phyloP scores from a whole-genome alignment of 2,113 vertebrate genomes.

The Arvicanthis niloticus region DNA sequence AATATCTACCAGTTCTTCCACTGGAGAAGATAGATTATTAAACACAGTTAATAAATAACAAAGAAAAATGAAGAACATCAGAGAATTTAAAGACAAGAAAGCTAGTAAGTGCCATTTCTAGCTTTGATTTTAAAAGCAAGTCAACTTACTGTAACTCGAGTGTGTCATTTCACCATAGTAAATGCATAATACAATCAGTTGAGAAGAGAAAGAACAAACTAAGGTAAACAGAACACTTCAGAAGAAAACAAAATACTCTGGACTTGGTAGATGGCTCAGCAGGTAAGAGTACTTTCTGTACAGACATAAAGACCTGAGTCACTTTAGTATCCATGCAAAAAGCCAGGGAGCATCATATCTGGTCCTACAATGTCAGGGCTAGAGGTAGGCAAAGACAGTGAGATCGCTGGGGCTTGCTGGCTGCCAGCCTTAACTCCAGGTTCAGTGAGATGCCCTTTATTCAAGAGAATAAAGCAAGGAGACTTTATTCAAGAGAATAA shows the following conservation, averaged over 20 bases:
- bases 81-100: background rate
- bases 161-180: background rate
- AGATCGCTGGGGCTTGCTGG: background rate
- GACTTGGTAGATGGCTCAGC: background rate
- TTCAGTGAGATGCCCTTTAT: background rate
- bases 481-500: background rate
- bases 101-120: background rate
- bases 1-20: conserved; percentile 19
- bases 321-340: background rate
- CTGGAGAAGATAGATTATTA: background rate
- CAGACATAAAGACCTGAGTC: background rate
- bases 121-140: background rate
- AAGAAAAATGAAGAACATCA: conserved; percentile 18
- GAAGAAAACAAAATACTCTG: conserved; percentile 33
- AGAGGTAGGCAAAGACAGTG: background rate
- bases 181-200: background rate
- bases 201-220: background rate
- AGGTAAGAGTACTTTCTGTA: background rate
- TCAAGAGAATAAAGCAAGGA: background rate
- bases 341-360: no score
- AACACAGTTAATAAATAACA: conserved; percentile 38
- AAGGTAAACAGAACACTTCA: background rate
- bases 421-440: no score
- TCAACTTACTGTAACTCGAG: background rate
- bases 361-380: background rate